Percentiles rank a stretch among this genome's conserved stretches.
Conservation (phyloP, 2,113 vertebrate species). For the Oncorhynchus mykiss region DNA sequence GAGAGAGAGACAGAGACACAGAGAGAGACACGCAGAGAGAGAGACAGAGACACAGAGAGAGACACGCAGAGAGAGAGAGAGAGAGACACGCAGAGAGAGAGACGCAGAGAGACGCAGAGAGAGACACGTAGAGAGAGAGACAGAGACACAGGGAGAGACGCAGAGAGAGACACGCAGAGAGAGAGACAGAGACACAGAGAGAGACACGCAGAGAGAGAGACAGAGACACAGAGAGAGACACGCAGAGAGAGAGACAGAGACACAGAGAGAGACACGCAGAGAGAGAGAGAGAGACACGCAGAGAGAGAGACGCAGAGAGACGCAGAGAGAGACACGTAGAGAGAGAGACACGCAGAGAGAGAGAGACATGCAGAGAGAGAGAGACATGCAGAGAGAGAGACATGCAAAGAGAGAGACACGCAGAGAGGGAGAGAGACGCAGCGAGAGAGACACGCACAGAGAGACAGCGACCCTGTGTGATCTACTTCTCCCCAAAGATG, state of each 20-base stretch:
- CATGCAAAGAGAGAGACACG: not conserved
- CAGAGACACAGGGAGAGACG: too few relatives aligned
- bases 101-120: not conserved
- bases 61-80: not conserved
- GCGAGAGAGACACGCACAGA: not conserved
- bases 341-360: not conserved
- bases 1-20: not conserved
- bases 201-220: not conserved
- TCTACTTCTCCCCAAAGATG: conserved; percentile 63
- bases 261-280: not conserved
- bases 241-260: not conserved
- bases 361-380: not conserved
- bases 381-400: not conserved
- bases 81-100: not conserved
- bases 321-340: not conserved
- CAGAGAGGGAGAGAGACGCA: not conserved
- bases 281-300: too few relatives aligned
- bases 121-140: not conserved
- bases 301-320: too few relatives aligned
- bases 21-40: not conserved
- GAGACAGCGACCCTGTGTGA: conserved; percentile 41
- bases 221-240: not conserved
- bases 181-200: not conserved
- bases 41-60: not conserved
- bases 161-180: not conserved